Base-by-base conservation (phyloP, 2,888 invertebrate species). In the Stenodera caucasica region DNA sequence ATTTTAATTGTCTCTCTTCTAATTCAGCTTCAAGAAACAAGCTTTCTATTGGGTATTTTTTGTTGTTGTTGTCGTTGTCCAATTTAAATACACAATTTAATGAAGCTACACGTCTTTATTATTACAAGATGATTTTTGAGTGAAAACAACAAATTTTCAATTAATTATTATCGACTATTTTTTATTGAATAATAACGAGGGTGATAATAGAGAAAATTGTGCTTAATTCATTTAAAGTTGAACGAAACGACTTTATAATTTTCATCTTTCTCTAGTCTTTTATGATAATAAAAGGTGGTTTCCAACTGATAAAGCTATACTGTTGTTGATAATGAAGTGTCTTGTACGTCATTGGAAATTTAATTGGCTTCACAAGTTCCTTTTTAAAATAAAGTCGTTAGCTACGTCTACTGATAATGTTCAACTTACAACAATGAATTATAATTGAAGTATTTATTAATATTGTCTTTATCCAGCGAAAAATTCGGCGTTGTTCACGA, bases 1-100 rank as follows among this genome's bases (percentile, higher is more conserved):
- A 70, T 70, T 70, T 70, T 70, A 72, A 70, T 70, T 70, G 68
- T n/a, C n/a, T 70, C 69, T 65, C 63, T 65, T 68, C 67, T 66
- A 67, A 69, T 69, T 67, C 65, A 63, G 61, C 60, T 53, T 55
- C 63, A 54, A 49, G 58, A 54, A 61, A 60, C 63, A 65, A 59
- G 57, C 63, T 57, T 53, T 56, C 57, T 40, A 50, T 53, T 37
- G 11, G 21, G 12, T 45, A 11, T 45, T 14, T 37, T 40, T 37
- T 35, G 29, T 26, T 52, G 64, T 55, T 61, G 61, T 65, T 65
- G 62, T 58, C 53, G 60, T 63, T 65, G 53, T 60, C 60, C 53
- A 55, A 63, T 51, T 63, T 55, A 60, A 66, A 66, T 61, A 66
- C 64, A 35, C 55, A 61, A 45, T 61, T 66, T 70, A 70, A 70